A percentile compares a stretch with the other conserved stretches of the same genome.
phyloP scores from a whole-genome alignment of 2,888 invertebrate genomes.

The Tolmerus cingulatus region DNA sequence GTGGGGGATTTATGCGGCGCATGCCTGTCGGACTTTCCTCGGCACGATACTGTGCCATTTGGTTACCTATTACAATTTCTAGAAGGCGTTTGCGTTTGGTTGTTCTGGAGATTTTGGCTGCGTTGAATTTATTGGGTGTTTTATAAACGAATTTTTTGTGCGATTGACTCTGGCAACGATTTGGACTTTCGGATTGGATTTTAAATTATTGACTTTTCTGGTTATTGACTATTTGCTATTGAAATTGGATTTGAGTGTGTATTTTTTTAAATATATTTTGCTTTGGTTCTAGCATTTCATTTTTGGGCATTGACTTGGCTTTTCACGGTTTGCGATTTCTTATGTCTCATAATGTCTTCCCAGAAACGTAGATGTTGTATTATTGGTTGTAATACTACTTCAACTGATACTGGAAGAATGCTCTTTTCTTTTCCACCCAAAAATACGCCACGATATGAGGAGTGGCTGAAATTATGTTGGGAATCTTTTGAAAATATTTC shows the following conservation, averaged over 20 bases:
- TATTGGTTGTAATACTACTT: not conserved
- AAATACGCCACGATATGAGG: not conserved
- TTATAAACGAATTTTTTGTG: too few relatives aligned
- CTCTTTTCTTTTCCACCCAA: not conserved
- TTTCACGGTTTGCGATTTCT: not conserved
- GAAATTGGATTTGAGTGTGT: not conserved
- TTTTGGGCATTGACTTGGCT: not conserved
- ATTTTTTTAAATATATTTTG: not conserved
- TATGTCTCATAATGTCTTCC: not conserved
- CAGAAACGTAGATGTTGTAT: not conserved
- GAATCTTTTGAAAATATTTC: not conserved
- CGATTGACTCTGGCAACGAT: too few relatives aligned
- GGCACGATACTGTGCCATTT: too few relatives aligned
- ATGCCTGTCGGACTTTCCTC: too few relatives aligned
- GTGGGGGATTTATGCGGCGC: too few relatives aligned
- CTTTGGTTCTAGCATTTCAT: not conserved
- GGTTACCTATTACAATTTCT: too few relatives aligned
- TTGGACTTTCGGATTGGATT: too few relatives aligned
- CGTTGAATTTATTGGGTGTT: too few relatives aligned
- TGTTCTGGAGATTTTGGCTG: too few relatives aligned
- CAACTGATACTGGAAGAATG: not conserved
- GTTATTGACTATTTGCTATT: not conserved
- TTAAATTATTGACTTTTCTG: not conserved
- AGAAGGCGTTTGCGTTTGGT: too few relatives aligned
- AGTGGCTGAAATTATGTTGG: not conserved